Percentiles rank a stretch among this genome's conserved stretches.
Conservation (phyloP, 2,113 vertebrate species). For the Urocitellus parryii region DNA sequence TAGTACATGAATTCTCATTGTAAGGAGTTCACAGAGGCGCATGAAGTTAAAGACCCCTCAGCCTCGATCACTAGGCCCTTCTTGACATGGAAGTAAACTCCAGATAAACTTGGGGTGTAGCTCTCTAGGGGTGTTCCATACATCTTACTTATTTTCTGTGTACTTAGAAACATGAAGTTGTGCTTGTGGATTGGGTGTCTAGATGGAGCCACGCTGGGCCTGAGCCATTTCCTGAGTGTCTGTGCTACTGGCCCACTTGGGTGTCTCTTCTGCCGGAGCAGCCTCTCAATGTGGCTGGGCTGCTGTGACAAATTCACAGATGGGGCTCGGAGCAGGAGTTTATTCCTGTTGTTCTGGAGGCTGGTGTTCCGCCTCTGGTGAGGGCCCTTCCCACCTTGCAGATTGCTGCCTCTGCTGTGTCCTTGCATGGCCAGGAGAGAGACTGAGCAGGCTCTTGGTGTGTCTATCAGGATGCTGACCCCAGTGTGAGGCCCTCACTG, state of each 20-base stretch:
- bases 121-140: too few species aligned
- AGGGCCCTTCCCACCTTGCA: not conserved
- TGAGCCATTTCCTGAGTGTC: not conserved
- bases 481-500: too few species aligned
- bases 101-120: too few species aligned
- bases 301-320: not conserved
- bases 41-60: not conserved
- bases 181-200: not conserved
- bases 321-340: not conserved
- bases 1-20: not conserved
- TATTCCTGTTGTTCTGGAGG: not conserved
- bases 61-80: rapidly evolving
- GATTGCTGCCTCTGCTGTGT: not conserved
- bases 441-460: not conserved
- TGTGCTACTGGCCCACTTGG: not conserved
- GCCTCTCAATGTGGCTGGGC: not conserved
- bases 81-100: too few species aligned
- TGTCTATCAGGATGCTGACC: too few species aligned
- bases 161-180: too few species aligned
- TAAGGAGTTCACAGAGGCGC: not conserved
- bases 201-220: not conserved
- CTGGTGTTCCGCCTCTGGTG: too few species aligned
- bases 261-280: not conserved
- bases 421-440: not conserved
- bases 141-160: too few species aligned